Evolutionary conservation across 2,888 invertebrate species (phyloP).

Genomic region (Linnaemya tessellans): DNA sequence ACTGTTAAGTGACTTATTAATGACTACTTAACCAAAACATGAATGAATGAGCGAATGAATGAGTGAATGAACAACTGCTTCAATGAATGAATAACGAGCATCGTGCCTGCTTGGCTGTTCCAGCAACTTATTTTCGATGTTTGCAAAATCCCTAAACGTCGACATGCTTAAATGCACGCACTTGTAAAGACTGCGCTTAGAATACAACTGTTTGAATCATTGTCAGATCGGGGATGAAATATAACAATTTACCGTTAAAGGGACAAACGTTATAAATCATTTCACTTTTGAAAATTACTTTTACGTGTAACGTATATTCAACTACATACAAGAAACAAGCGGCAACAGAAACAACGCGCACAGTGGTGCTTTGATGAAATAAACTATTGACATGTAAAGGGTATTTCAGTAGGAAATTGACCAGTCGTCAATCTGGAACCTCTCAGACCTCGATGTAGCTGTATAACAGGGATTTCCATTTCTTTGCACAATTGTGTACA

Average conservation of each 20-base stretch:
- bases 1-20: constrained; percentile 68
- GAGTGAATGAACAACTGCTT: constrained; percentile 29
- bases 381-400: neutral
- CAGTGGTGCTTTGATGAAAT: constrained; percentile 13
- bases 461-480: no score
- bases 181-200: neutral
- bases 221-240: constrained; percentile 58
- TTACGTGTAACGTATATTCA: constrained; percentile 55
- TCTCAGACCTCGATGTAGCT: no score
- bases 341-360: neutral
- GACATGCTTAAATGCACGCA: neutral
- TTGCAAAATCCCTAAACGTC: constrained; percentile 42
- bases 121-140: constrained; percentile 22
- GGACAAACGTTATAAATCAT: constrained; percentile 63
- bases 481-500: no score
- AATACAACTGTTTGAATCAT: constrained; percentile 20
- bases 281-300: constrained; percentile 60
- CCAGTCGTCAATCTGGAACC: no score
- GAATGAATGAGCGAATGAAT: constrained; percentile 41
- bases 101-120: neutral
- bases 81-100: constrained; percentile 23
- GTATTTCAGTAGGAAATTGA: no score
- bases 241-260: constrained; percentile 49
- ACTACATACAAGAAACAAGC: neutral
- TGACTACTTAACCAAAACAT: constrained; percentile 65